These are phyloP conservation scores for Herminia tarsipennalis DNA, from an alignment of 2,888 invertebrate species.

Conservation along the genomic window DNA sequence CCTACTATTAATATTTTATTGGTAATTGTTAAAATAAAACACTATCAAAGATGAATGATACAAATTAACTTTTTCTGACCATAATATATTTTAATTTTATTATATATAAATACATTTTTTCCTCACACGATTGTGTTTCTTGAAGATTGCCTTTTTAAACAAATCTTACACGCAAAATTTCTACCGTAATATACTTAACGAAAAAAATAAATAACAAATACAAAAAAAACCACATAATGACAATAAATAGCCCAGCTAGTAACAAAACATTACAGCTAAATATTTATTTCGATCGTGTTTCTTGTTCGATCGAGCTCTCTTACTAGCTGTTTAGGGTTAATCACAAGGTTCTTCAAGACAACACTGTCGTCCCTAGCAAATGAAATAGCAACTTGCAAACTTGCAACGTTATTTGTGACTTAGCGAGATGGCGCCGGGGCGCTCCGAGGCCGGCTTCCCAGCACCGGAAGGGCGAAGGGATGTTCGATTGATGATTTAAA, in stretches of 20 bases:
- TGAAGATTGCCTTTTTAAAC: conserved; percentile 23
- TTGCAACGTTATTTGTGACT: conserved; percentile 46
- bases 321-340: too few relatives aligned
- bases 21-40: background rate
- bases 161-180: too few relatives aligned
- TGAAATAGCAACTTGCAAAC: conserved; percentile 30
- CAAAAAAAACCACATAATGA: too few relatives aligned
- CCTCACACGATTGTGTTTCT: conserved; percentile 37
- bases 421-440: conserved; percentile 33
- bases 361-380: conserved; percentile 28
- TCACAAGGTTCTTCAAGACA: conserved; percentile 29
- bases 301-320: too few relatives aligned
- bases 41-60: conserved; percentile 1
- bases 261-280: too few relatives aligned
- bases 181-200: too few relatives aligned
- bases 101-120: conserved; percentile 22
- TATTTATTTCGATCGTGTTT: too few relatives aligned
- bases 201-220: too few relatives aligned
- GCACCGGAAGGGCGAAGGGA: conserved; percentile 33
- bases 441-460: conserved; percentile 30
- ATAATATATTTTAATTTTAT: conserved; percentile 10
- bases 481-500: conserved; percentile 60
- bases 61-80: background rate
- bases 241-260: too few relatives aligned
- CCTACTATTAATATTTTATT: background rate